phyloP scores from a whole-genome alignment of 2,888 invertebrate species.

The Nomada ruficornis region DNA sequence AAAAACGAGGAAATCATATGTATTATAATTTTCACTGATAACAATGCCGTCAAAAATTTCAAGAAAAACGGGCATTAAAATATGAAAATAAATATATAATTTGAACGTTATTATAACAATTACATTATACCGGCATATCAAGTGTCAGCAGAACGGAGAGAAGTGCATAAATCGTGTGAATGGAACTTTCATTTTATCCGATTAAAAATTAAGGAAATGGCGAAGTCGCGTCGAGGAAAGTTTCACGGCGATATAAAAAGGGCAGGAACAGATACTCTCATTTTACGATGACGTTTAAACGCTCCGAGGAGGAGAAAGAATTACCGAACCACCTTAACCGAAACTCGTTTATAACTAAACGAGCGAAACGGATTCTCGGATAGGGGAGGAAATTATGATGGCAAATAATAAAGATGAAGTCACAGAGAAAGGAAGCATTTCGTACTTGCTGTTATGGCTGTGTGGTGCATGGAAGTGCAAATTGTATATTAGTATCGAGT shows the following conservation, averaged over 20 bases:
- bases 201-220: background rate
- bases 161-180: background rate
- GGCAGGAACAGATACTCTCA: slow-evolving; percentile 1
- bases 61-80: background rate
- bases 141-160: background rate
- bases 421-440: background rate
- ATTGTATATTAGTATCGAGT: background rate
- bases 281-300: slow-evolving; percentile 46
- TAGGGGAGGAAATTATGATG: slow-evolving; percentile 13
- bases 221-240: background rate
- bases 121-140: background rate
- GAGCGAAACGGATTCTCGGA: slow-evolving; percentile 12
- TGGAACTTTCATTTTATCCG: background rate
- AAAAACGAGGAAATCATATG: background rate
- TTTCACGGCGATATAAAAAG: slow-evolving; percentile 16
- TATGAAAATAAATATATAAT: background rate
- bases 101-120: background rate
- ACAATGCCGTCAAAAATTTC: background rate
- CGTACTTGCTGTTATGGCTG: background rate
- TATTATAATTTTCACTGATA: background rate
- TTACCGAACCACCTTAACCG: slow-evolving; percentile 5
- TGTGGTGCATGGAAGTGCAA: background rate
- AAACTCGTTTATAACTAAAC: slow-evolving; percentile 38
- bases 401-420: background rate
- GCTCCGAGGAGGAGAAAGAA: slow-evolving; percentile 9